These are phyloP conservation scores for Genyomyrus donnyi DNA, from an alignment of 2,113 vertebrate species.

Conservation along the genomic window DNA sequence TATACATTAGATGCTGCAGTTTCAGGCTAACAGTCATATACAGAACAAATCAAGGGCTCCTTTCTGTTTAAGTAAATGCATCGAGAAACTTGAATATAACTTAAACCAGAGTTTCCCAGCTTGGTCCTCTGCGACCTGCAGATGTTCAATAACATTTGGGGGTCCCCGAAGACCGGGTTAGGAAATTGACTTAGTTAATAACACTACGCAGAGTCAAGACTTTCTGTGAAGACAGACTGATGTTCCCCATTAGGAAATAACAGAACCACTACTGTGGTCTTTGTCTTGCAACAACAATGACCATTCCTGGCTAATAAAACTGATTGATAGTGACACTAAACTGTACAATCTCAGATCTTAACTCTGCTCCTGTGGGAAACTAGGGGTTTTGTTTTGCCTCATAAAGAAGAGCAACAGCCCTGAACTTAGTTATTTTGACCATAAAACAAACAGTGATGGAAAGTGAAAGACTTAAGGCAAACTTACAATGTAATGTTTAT, in stretches of 20 bases:
- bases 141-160: not conserved
- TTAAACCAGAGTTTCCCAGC: not conserved
- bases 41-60: not conserved
- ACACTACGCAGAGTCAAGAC: not conserved
- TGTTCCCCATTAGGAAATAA: not conserved
- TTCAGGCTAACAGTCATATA: not conserved
- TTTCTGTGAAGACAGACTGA: not conserved
- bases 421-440: not conserved
- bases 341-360: not conserved
- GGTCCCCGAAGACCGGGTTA: not conserved
- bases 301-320: not conserved
- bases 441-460: not conserved
- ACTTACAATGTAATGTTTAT: not conserved
- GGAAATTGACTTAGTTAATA: not conserved
- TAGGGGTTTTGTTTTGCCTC: not conserved
- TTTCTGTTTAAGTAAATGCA: not conserved
- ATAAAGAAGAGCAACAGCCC: constrained; percentile 5
- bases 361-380: not conserved
- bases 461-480: not conserved
- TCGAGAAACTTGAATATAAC: not conserved
- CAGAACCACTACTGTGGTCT: not conserved
- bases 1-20: not conserved
- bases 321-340: constrained; percentile 5
- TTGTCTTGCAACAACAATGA: not conserved
- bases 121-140: not conserved